phyloP scores from a whole-genome alignment of 2,797 vertebrate species.

The Sparidentex hasta region DNA sequence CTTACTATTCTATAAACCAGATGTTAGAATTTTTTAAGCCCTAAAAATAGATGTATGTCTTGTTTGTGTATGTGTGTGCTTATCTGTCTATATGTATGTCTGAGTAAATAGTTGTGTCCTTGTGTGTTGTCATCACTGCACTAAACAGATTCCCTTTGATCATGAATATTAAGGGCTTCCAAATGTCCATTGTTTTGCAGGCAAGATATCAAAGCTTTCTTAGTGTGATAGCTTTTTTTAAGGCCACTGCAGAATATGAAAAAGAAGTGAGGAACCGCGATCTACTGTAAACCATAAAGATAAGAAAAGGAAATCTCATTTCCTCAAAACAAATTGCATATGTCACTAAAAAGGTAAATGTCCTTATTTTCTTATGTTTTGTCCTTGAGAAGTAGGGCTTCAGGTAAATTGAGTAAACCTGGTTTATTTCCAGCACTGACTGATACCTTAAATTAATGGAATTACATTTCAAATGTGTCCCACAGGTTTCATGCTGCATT shows the following conservation, averaged over 20 bases:
- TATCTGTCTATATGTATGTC: not conserved
- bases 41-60: not conserved
- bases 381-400: conserved; percentile 30
- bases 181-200: conserved; percentile 64
- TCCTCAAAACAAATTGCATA: conserved; percentile 22
- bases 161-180: conserved; percentile 53
- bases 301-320: conserved; percentile 9
- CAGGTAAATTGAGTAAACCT: conserved; percentile 35
- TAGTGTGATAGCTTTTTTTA: conserved; percentile 33
- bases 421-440: conserved; percentile 34
- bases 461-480: conserved; percentile 36
- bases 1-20: conserved; percentile 2
- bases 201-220: conserved; percentile 67
- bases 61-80: not conserved
- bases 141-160: conserved; percentile 67
- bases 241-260: conserved; percentile 61
- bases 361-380: conserved; percentile 4
- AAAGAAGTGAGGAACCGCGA: conserved; percentile 46
- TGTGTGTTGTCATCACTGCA: conserved; percentile 38
- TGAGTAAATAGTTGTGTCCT: conserved; percentile 12
- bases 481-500: conserved; percentile 40
- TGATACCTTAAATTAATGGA: conserved; percentile 28
- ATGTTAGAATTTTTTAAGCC: conserved; percentile 1
- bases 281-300: conserved; percentile 31
- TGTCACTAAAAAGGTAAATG: conserved; percentile 11